Evolutionary conservation across 2,888 invertebrate genomes (phyloP).

Genomic region (Cinara cedri): DNA sequence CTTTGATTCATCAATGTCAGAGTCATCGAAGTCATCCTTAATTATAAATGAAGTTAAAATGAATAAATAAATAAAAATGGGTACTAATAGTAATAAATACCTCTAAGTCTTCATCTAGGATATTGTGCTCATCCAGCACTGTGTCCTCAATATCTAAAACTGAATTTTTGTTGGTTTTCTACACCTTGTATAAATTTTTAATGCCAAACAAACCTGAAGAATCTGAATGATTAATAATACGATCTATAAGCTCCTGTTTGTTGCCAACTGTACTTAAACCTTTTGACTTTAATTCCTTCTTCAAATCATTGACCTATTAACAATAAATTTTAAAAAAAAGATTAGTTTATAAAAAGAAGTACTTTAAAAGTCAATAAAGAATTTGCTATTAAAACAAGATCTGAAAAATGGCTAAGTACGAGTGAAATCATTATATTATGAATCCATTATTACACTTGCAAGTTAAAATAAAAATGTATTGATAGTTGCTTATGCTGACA

Average conservation of each 20-base stretch:
- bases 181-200: slow-evolving; percentile 30
- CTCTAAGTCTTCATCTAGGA: slow-evolving; percentile 67
- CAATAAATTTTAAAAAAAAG: not conserved
- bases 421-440: too few species aligned
- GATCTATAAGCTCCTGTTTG: slow-evolving; percentile 79
- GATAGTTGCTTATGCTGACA: too few species aligned
- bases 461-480: too few species aligned
- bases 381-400: too few species aligned
- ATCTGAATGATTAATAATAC: slow-evolving; percentile 72
- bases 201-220: slow-evolving; percentile 61
- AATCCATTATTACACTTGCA: too few species aligned
- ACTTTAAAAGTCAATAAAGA: not conserved
- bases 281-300: slow-evolving; percentile 79
- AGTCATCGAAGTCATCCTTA: slow-evolving; percentile 46
- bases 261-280: slow-evolving; percentile 78
- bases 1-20: slow-evolving; percentile 56
- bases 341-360: not conserved
- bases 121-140: slow-evolving; percentile 64
- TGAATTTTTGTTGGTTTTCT: slow-evolving; percentile 44
- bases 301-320: slow-evolving; percentile 81
- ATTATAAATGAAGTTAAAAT: not conserved
- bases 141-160: slow-evolving; percentile 63
- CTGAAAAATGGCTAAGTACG: too few species aligned
- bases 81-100: slow-evolving; percentile 62
- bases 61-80: not conserved